Conservation (phyloP, 1,140 invertebrate species). For the Dendrolimus kikuchii region DNA sequence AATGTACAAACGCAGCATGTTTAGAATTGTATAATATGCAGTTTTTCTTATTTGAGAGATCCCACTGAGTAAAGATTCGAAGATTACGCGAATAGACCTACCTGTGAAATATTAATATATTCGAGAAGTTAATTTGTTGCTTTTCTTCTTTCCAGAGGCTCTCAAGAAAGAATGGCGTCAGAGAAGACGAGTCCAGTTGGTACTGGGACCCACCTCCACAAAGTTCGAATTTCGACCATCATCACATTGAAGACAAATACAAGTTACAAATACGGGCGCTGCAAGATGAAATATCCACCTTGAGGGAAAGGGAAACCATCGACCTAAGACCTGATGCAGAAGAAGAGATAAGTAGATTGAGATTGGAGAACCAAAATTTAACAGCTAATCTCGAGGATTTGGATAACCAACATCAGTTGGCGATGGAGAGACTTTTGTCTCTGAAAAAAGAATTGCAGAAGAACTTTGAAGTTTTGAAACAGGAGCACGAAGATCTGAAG, state of each 20-base stretch:
- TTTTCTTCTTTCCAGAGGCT: constrained; percentile 48
- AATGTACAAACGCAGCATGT: too few species aligned
- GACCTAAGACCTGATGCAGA: constrained; percentile 29
- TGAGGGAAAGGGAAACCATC: constrained; percentile 37
- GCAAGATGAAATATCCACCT: constrained; percentile 57
- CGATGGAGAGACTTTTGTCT: constrained; percentile 76
- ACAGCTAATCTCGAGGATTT: constrained; percentile 78
- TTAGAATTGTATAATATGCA: too few species aligned
- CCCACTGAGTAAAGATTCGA: too few species aligned
- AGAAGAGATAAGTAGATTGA: constrained; percentile 46
- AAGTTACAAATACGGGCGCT: constrained; percentile 48
- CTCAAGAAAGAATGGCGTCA: constrained; percentile 53
- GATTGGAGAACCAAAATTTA: constrained; percentile 73
- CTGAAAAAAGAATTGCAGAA: constrained; percentile 77
- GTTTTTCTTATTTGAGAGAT: too few species aligned
- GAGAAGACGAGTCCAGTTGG: constrained; percentile 71
- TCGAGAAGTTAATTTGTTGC: constrained; percentile 2
- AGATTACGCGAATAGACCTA: too few species aligned
- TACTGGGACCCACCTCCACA: constrained; percentile 71
- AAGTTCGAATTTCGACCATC: constrained; percentile 23
- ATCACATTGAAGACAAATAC: constrained; percentile 39
- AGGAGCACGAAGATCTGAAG: constrained; percentile 72
- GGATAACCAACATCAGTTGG: constrained; percentile 80
- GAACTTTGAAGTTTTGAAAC: constrained; percentile 73
- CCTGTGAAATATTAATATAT: background rate